Evolutionary conservation across 2,797 vertebrate genomes (phyloP).

Genomic region (Champsocephalus esox): DNA sequence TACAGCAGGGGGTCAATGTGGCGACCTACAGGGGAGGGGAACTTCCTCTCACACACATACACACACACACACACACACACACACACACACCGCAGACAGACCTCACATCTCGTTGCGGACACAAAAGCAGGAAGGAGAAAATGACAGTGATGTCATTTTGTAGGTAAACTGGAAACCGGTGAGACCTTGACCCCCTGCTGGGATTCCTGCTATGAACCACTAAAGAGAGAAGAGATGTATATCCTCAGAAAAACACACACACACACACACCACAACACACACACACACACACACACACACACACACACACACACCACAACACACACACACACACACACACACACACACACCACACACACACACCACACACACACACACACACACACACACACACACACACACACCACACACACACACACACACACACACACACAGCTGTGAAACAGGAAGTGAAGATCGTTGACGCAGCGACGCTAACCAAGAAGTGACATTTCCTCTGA

Average conservation of each 20-base stretch:
- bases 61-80: constrained; percentile 2
- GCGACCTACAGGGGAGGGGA: constrained; percentile 21
- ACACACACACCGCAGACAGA: too few relatives aligned
- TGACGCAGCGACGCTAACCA: constrained; percentile 41
- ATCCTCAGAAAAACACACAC: too few relatives aligned
- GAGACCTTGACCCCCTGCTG: not conserved
- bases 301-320: too few relatives aligned
- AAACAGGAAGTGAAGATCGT: constrained; percentile 49
- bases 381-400: too few relatives aligned
- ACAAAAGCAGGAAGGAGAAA: constrained; percentile 53
- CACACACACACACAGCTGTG: constrained; percentile 23
- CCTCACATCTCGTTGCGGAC: constrained; percentile 1
- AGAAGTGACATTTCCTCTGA: constrained; percentile 34
- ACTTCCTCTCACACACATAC: constrained; percentile 31
- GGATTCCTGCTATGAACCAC: not conserved
- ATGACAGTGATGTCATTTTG: constrained; percentile 32
- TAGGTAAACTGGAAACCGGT: not conserved
- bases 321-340: too few relatives aligned
- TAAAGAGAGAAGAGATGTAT: not conserved
- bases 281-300: too few relatives aligned
- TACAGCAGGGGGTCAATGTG: not conserved
- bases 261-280: too few relatives aligned
- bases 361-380: too few relatives aligned
- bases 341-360: too few relatives aligned
- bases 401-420: too few relatives aligned